Conservation (phyloP, 1,140 invertebrate species). For the Tenebrio molitor region DNA sequence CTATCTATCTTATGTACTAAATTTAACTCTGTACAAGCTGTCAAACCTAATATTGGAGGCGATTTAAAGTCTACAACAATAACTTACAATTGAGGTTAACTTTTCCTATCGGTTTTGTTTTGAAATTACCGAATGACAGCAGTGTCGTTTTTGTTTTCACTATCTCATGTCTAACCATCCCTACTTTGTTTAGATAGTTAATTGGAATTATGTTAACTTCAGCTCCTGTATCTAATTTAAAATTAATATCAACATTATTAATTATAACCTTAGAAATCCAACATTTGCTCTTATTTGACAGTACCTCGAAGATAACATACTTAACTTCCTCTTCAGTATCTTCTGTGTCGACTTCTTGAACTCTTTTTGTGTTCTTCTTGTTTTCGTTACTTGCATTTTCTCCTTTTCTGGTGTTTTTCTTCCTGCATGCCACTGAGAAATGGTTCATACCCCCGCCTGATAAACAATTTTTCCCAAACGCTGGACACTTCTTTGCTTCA, state of each 20-base stretch:
- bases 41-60: too few species aligned
- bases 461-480: constrained; percentile 48
- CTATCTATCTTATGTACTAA: too few species aligned
- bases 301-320: background rate
- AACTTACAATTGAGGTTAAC: too few species aligned
- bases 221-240: constrained; percentile 49
- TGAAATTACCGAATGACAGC: constrained; percentile 18
- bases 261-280: background rate
- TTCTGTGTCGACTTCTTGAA: background rate
- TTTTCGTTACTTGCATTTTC: too few species aligned
- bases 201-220: constrained; percentile 46
- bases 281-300: background rate
- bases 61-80: too few species aligned
- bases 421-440: constrained; percentile 44
- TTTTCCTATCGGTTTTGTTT: constrained; percentile 19
- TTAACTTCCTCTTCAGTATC: constrained; percentile 1
- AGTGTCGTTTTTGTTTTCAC: background rate
- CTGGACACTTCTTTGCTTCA: constrained; percentile 38
- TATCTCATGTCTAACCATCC: background rate
- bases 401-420: constrained; percentile 15
- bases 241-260: constrained; percentile 23
- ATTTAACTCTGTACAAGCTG: too few species aligned
- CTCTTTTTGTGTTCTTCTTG: too few species aligned
- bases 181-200: constrained; percentile 32
- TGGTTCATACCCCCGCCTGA: constrained; percentile 40